These are phyloP conservation scores for Eleginops maclovinus DNA, from an alignment of 2,113 vertebrate genomes.

Conservation along the genomic window DNA sequence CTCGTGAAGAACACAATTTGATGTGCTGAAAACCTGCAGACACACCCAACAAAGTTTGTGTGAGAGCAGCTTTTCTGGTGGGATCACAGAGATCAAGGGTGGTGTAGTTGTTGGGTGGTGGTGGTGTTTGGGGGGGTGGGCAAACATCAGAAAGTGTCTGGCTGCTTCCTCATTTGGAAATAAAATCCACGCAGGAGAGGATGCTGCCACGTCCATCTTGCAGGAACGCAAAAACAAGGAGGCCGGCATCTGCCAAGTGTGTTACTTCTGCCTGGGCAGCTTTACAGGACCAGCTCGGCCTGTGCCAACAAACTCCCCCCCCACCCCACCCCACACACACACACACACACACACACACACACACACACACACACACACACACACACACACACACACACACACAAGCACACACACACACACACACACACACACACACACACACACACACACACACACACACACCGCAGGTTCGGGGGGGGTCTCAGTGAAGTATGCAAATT, in stretches of 20 bases:
- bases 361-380: no score
- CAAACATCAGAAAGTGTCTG: slow-evolving; percentile 72
- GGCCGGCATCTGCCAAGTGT: slow-evolving; percentile 74
- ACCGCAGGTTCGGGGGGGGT: no score
- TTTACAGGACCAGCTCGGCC: slow-evolving; percentile 63
- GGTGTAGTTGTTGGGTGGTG: background rate
- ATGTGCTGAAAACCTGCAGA: background rate
- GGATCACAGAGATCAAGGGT: slow-evolving; percentile 1
- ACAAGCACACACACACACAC: no score
- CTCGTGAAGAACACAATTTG: background rate
- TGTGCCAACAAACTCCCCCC: no score
- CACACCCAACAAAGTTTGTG: slow-evolving; percentile 13
- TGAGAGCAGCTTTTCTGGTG: slow-evolving; percentile 12
- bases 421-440: no score
- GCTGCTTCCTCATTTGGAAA: slow-evolving; percentile 72
- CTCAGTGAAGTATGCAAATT: slow-evolving; percentile 74
- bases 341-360: no score
- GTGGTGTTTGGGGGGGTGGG: background rate
- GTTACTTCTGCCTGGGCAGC: slow-evolving; percentile 74
- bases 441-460: no score
- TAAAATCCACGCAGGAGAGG: slow-evolving; percentile 64
- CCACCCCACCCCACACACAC: no score
- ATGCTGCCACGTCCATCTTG: slow-evolving; percentile 65
- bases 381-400: no score
- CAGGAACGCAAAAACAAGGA: slow-evolving; percentile 71